These are phyloP conservation scores for Andrena camellia DNA, from an alignment of 2,888 invertebrate species.

Conservation along the genomic window DNA sequence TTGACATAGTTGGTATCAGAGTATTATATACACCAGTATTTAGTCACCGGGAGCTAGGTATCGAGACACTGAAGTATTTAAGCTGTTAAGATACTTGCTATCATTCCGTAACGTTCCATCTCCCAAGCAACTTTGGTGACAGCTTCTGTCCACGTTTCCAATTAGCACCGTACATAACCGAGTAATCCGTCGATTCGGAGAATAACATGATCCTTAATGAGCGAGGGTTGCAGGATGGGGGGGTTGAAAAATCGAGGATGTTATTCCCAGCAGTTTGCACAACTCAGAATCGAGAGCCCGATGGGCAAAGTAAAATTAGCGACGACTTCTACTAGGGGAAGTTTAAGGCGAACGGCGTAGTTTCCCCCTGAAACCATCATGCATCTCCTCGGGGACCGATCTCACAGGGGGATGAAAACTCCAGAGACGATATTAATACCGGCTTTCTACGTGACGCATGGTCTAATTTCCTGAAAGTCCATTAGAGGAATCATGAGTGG, in stretches of 20 bases:
- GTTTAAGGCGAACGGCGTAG: constrained; percentile 15
- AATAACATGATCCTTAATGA: neutral
- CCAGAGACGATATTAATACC: constrained; percentile 70
- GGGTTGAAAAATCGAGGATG: constrained; percentile 4
- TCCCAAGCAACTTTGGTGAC: neutral
- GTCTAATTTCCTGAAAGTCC: constrained; percentile 80
- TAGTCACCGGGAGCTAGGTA: too few species aligned
- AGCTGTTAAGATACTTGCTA: neutral
- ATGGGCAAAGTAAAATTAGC: constrained; percentile 18
- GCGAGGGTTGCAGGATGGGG: neutral
- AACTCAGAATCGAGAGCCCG: neutral
- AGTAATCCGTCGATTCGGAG: constrained; percentile 6
- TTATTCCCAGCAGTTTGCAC: neutral
- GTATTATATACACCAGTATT: too few species aligned
- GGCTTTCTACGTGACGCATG: constrained; percentile 77
- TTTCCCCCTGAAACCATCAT: constrained; percentile 28
- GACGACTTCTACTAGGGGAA: constrained; percentile 8
- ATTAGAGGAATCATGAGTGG: constrained; percentile 70
- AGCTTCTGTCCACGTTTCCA: neutral
- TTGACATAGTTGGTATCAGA: too few species aligned
- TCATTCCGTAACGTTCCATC: neutral
- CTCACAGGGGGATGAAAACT: constrained; percentile 45
- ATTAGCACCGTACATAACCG: constrained; percentile 9
- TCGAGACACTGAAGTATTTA: too few species aligned
- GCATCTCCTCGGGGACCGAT: constrained; percentile 27